Percentiles rank a stretch among this genome's conserved stretches.
Evolutionary conservation across 2,888 invertebrate species (phyloP).

Genomic region (Silvanus unidentatus): DNA sequence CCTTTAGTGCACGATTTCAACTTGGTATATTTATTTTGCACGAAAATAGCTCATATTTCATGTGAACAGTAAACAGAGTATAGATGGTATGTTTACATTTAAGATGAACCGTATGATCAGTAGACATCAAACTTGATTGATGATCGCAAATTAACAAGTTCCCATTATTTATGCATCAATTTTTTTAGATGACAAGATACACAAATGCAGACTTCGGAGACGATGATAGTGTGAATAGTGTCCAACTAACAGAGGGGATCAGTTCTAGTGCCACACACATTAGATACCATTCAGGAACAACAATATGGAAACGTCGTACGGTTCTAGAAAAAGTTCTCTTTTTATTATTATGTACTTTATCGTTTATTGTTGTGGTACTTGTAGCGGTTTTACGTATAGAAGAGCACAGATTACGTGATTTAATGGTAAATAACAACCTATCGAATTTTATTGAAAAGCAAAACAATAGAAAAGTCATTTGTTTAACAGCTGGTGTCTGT

Average conservation of each 20-base stretch:
- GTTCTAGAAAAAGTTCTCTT: slow-evolving; percentile 65
- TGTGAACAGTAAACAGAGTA: neutral
- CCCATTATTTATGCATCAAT: too few relatives aligned
- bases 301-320: slow-evolving; percentile 70
- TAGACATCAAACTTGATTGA: too few relatives aligned
- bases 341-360: slow-evolving; percentile 51
- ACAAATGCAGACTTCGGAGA: slow-evolving; percentile 83
- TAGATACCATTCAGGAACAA: slow-evolving; percentile 71
- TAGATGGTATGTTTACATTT: neutral
- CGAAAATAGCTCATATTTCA: neutral
- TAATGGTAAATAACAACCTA: slow-evolving; percentile 45
- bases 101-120: too few relatives aligned
- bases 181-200: slow-evolving; percentile 89
- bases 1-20: too few relatives aligned
- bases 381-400: slow-evolving; percentile 53
- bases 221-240: slow-evolving; percentile 80
- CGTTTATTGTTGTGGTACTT: slow-evolving; percentile 56
- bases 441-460: too few relatives aligned
- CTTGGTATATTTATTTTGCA: too few relatives aligned
- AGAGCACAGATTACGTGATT: slow-evolving; percentile 45
- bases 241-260: slow-evolving; percentile 73
- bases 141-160: too few relatives aligned
- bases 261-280: slow-evolving; percentile 75
- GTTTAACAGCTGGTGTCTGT: too few relatives aligned
- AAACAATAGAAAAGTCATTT: too few relatives aligned